Base-by-base conservation (phyloP, 1,140 invertebrate species). In the Linepithema humile region DNA sequence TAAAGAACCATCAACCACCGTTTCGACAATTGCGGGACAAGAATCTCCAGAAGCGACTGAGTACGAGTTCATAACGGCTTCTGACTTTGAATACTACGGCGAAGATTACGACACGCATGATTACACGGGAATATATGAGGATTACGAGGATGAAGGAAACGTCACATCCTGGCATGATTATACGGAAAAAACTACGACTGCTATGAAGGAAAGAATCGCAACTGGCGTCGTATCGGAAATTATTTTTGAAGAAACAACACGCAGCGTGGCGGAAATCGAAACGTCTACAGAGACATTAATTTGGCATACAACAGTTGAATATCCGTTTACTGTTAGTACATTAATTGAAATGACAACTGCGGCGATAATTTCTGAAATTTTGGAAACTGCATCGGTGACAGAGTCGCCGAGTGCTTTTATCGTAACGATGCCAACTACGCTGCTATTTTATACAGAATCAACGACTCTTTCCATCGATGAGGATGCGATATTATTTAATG, bases 401-500 rank as follows among this genome's bases (percentile, higher is more conserved):
- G 17, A 15, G 35, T 20, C 15, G 26, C 48, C 67, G 29, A 70
- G 17, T 32, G 45, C 67, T 32, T 70, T 70, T 35, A 70, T 40
- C 4, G 17, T 72, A 17, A 55, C 72, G 29, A 40, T 74, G 38
- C 23, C 72, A 43, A 40, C 53, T 59, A 74, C 35, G 17, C 17
- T 23, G 23, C 6, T 59, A 74, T 2, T 59, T 59, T 59, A 74
- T 43, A 74, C 23, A 32, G 23, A 59, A 74, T 29, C 60, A 29
- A 15, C 72, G 40, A 43, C 35, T n/a, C 10, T 59, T 32, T 23
- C 17, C 17, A 29, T 74, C 10, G 23, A 43, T 1, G 23, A 57
- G 26, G 10, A 7, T n/a, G 55, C 26, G n/a, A 20, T 38, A 40
- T 5, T 23, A 12, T 40, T n/a, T 12, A 23, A 9, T 15, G 45